Percentiles rank a stretch among this genome's conserved stretches.
Evolutionary conservation across 1,140 invertebrate species (phyloP).

Genomic region (Melitaea cinxia): DNA sequence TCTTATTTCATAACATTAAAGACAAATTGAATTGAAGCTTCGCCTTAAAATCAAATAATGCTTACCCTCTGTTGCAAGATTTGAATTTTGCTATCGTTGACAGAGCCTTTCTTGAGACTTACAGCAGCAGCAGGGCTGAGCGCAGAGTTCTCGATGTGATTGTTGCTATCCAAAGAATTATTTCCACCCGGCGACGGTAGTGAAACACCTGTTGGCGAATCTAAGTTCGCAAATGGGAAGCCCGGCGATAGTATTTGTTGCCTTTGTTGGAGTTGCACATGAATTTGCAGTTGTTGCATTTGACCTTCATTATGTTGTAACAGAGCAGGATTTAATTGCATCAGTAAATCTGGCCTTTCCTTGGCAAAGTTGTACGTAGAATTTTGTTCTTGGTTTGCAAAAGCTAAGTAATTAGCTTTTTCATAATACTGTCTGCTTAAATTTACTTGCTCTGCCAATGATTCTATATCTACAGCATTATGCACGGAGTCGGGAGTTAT

Average conservation of each 20-base stretch:
- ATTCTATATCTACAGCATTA: slow-evolving; percentile 86
- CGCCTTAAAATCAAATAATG: slow-evolving; percentile 83
- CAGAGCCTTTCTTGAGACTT: slow-evolving; percentile 82
- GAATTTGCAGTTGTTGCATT: slow-evolving; percentile 86
- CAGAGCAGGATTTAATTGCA: slow-evolving; percentile 74
- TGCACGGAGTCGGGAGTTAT: slow-evolving; percentile 85
- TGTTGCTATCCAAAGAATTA: slow-evolving; percentile 85
- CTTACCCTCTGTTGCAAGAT: slow-evolving; percentile 94
- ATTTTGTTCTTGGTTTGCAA: slow-evolving; percentile 79
- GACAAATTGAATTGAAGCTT: slow-evolving; percentile 70
- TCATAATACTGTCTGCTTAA: slow-evolving; percentile 82
- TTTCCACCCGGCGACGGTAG: slow-evolving; percentile 88
- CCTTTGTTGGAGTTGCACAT: slow-evolving; percentile 85
- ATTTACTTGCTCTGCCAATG: slow-evolving; percentile 85
- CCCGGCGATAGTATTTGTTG: slow-evolving; percentile 86
- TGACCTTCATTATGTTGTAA: slow-evolving; percentile 81
- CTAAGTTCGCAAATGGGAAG: slow-evolving; percentile 86
- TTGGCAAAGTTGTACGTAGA: slow-evolving; percentile 74
- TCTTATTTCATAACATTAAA: slow-evolving; percentile 57
- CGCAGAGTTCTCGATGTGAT: slow-evolving; percentile 83
- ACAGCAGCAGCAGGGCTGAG: slow-evolving; percentile 85
- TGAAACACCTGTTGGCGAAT: slow-evolving; percentile 90
- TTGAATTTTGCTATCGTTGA: slow-evolving; percentile 87
- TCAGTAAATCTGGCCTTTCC: slow-evolving; percentile 75
- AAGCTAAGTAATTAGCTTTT: slow-evolving; percentile 78